Evolutionary conservation across 2,888 invertebrate genomes (phyloP), one percentile per base, ranked within the genome.

Genomic region (Catocala fraxini): DNA sequence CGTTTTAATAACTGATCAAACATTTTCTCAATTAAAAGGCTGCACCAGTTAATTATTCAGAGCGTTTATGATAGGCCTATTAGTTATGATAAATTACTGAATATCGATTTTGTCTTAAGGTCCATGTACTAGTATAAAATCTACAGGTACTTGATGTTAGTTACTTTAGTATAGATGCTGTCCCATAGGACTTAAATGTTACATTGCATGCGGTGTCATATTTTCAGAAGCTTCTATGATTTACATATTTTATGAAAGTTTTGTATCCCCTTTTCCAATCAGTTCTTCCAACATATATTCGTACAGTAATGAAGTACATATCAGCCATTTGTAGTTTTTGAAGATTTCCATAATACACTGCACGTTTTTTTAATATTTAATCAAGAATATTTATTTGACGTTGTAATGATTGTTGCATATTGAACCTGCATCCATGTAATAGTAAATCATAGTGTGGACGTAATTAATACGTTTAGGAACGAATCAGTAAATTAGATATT

Each of bases 141-240:
- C 77, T 85, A 86, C 88, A 89, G 90, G 87, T 89, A 90, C 81
- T 92, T 81, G 88, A 78, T 92, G 91, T 91, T 92, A 91, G 91
- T 84, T 88, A 81, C 47, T 80, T 84, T 88, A 90, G 86, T 71
- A 80, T 90, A 89, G 86, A 81, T 67, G 75, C 80, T 82, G 79
- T 84, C 83, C 82, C 82, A 75, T 80, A 85, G 83, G 78, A 81
- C 79, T 65, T 77, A 65, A 68, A 75, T 77, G 68, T 81, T 79
- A 75, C 63, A 77, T 80, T 86, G 81, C 82, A 86, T 86, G 82
- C 78, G 73, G 75, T 79, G 73, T 80, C 79, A 82, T 83, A 80
- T 78, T 70, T 74, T 46, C 63, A 67, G 51, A 63, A 6, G 51
- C 65, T 68, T 66, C 51, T 59, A 60, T 65, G 4, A 42, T 67